Percentiles rank a stretch among this genome's conserved stretches.
phyloP scores from a whole-genome alignment of 2,113 vertebrate genomes.

The Brachirus orientalis region DNA sequence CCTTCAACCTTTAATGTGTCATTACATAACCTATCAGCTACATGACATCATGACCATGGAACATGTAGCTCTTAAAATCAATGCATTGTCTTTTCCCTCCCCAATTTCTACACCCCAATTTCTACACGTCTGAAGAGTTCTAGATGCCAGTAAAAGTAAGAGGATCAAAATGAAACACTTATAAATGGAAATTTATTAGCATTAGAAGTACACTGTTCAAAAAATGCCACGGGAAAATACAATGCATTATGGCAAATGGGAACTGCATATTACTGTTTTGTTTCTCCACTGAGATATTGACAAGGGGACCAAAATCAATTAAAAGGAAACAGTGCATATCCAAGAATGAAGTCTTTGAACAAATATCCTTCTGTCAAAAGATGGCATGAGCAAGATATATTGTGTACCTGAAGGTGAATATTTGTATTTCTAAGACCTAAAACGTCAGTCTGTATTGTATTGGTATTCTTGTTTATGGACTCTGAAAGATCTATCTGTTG shows the following conservation, averaged over 20 bases:
- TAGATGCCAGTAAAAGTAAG: constrained; percentile 3
- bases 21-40: constrained; percentile 28
- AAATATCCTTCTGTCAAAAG: constrained; percentile 52
- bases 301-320: constrained; percentile 51
- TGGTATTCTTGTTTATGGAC: constrained; percentile 66
- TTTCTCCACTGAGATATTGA: constrained; percentile 55
- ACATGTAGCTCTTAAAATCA: constrained; percentile 5
- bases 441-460: constrained; percentile 63
- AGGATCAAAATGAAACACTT: constrained; percentile 2
- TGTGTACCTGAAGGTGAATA: constrained; percentile 65
- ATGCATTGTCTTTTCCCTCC: neutral
- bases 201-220: constrained; percentile 13
- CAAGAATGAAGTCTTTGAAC: constrained; percentile 51
- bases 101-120: neutral
- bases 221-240: constrained; percentile 31
- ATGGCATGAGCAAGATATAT: constrained; percentile 45
- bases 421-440: constrained; percentile 72
- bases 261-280: constrained; percentile 53
- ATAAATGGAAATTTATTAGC: constrained; percentile 32
- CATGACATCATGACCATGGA: constrained; percentile 8
- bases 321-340: constrained; percentile 54
- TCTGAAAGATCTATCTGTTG: constrained; percentile 67
- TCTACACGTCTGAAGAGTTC: constrained; percentile 1
- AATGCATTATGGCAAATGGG: constrained; percentile 34
- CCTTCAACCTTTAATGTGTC: constrained; percentile 42